Evolutionary conservation across 2,113 vertebrate genomes (phyloP).

Genomic region (Coptodon rendalli): DNA sequence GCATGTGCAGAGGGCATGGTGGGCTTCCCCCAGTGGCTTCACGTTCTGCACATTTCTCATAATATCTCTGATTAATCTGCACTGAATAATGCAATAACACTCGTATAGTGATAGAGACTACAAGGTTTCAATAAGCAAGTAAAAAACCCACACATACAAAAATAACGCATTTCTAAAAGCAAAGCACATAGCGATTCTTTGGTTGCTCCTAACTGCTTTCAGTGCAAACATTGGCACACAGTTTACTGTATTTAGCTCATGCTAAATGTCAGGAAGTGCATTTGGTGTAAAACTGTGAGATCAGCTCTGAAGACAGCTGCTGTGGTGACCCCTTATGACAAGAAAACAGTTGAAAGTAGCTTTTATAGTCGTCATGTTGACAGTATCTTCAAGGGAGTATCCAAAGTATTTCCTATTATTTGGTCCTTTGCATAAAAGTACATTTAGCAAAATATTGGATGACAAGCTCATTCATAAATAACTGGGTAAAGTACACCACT

Average conservation of each 20-base stretch:
- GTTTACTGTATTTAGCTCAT: not conserved
- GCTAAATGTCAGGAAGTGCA: not conserved
- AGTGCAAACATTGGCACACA: not conserved
- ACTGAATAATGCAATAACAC: not conserved
- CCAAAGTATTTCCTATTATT: not conserved
- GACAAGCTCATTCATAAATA: not conserved
- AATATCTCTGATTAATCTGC: not conserved
- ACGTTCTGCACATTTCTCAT: not conserved
- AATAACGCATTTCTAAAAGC: not conserved
- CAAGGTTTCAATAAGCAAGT: not conserved
- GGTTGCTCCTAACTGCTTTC: not conserved
- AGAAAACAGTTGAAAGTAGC: not conserved
- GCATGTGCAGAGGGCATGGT: not conserved
- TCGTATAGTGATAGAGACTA: fast-evolving
- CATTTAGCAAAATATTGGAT: not conserved
- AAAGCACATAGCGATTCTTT: conserved; percentile 1
- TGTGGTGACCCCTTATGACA: not conserved
- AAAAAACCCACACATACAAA: not conserved
- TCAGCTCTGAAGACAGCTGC: not conserved
- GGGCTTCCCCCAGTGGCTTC: not conserved
- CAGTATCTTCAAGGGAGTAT: not conserved
- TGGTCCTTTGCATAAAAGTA: not conserved
- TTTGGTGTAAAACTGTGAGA: not conserved
- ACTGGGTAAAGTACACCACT: not conserved
- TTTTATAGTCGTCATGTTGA: not conserved